Percentiles rank a stretch among this genome's conserved stretches.
Conservation (phyloP, 2,888 invertebrate species). For the Harpagoxenus sublaevis region DNA sequence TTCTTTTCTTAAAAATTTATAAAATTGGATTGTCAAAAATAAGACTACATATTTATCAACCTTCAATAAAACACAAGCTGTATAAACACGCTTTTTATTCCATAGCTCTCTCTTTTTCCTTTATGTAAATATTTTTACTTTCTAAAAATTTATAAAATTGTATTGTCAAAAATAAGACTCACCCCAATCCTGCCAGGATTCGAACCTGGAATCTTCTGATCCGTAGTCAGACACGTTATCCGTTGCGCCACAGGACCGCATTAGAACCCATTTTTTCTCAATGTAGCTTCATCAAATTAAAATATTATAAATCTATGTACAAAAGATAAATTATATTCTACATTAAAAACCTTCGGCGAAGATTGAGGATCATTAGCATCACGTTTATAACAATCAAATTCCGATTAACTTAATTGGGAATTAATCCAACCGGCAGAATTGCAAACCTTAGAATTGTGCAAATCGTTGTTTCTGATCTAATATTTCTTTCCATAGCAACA, state of each 20-base stretch:
- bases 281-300: not conserved
- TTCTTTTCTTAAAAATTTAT: not conserved
- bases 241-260: slow-evolving; percentile 90
- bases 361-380: not conserved
- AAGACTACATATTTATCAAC: not conserved
- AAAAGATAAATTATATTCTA: not conserved
- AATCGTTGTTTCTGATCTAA: not conserved
- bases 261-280: not conserved
- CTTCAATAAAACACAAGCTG: not conserved
- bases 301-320: not conserved
- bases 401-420: not conserved
- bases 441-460: not conserved
- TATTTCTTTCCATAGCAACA: not conserved
- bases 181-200: slow-evolving; percentile 89
- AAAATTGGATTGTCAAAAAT: not conserved
- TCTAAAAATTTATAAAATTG: slow-evolving; percentile 3
- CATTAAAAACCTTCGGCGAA: not conserved
- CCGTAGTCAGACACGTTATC: slow-evolving; percentile 91
- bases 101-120: not conserved
- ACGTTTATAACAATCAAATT: not conserved
- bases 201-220: slow-evolving; percentile 91
- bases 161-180: slow-evolving; percentile 7
- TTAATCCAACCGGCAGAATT: not conserved
- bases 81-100: not conserved
- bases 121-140: not conserved